phyloP scores from a whole-genome alignment of 2,888 invertebrate species.

The Digitonthophagus gazella region DNA sequence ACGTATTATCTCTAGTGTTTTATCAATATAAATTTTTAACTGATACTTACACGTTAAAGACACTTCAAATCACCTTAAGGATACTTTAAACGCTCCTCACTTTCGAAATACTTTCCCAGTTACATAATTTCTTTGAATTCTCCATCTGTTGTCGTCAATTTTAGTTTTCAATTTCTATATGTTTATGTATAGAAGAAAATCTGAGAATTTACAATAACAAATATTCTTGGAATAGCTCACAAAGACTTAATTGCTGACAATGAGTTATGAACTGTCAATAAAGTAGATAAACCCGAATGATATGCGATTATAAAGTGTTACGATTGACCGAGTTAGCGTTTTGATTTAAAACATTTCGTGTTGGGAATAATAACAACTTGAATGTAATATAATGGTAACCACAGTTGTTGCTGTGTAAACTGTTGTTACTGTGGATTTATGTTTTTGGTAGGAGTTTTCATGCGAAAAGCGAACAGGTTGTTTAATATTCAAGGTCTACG shows the following conservation, averaged over 20 bases:
- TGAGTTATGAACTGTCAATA: conserved; percentile 1
- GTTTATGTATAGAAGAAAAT: too few species aligned
- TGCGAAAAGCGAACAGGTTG: not conserved
- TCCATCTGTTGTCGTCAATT: not conserved
- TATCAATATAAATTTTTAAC: not conserved
- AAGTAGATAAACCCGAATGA: not conserved
- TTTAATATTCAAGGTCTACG: not conserved
- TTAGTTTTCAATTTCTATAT: too few species aligned
- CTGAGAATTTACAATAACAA: too few species aligned
- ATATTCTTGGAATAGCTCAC: too few species aligned
- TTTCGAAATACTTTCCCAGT: not conserved
- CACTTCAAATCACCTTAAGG: not conserved
- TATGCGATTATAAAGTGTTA: not conserved
- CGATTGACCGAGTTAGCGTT: not conserved
- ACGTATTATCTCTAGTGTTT: conserved; percentile 13
- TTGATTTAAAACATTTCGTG: not conserved
- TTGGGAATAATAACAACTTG: not conserved
- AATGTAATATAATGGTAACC: not conserved
- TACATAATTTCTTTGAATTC: not conserved
- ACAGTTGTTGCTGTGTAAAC: not conserved
- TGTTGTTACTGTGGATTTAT: not conserved
- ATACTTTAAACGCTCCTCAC: not conserved
- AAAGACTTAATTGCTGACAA: too few species aligned
- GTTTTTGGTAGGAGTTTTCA: too few species aligned
- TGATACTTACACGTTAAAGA: not conserved